A percentile compares a stretch with the other conserved stretches of the same genome.
These are phyloP conservation scores for Hanleya hanleyi DNA, from an alignment of 2,888 invertebrate species.

Conservation along the genomic window DNA sequence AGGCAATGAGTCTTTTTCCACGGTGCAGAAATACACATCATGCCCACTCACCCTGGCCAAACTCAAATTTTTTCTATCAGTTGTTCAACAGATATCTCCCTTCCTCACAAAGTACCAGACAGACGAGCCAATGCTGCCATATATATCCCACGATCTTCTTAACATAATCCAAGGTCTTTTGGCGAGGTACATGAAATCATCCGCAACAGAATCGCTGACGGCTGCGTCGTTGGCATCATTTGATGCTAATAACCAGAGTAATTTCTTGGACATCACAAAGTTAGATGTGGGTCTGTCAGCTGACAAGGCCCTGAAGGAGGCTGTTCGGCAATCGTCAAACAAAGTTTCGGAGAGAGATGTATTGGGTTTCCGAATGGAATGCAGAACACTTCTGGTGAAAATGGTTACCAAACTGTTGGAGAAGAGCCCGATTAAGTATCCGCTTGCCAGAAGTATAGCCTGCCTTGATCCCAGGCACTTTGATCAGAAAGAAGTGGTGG, in stretches of 20 bases:
- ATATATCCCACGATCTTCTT: not conserved
- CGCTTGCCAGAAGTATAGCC: slow-evolving; percentile 13
- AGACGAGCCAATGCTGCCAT: slow-evolving; percentile 8
- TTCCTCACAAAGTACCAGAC: slow-evolving; percentile 5
- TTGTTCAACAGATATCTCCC: not conserved
- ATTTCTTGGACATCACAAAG: not conserved
- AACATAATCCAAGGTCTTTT: not conserved
- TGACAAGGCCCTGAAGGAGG: not conserved
- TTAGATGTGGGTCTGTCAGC: not conserved
- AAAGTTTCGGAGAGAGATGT: not conserved
- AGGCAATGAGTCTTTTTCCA: not conserved
- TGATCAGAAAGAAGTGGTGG: not conserved
- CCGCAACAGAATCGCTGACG: not conserved
- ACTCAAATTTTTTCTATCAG: not conserved
- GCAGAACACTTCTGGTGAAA: slow-evolving; percentile 5
- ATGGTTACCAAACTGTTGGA: slow-evolving; percentile 7
- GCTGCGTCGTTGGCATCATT: not conserved
- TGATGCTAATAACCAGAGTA: not conserved
- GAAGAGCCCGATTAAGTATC: slow-evolving; percentile 21
- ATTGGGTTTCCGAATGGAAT: slow-evolving; percentile 12
- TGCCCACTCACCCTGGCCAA: not conserved
- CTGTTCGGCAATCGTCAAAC: too few relatives aligned
- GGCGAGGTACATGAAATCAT: not conserved
- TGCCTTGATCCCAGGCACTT: not conserved
- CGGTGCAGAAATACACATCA: not conserved